These are phyloP conservation scores for Catalaphyllia jardinei DNA, from an alignment of 64 coral and sea anemone genomes.

Conservation along the genomic window DNA sequence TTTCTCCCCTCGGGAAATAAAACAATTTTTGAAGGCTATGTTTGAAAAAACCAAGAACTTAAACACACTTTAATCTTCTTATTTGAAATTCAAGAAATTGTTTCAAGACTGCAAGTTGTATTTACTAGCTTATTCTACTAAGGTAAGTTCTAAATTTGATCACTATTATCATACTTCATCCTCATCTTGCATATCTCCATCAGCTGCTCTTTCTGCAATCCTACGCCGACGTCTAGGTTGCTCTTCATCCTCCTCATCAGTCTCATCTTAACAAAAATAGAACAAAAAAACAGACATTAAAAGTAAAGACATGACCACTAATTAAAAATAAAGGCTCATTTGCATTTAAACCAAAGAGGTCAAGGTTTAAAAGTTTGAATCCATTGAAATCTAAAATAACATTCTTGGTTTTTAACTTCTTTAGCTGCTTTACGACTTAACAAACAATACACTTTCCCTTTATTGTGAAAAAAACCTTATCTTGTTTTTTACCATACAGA, in stretches of 20 bases:
- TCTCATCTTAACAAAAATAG: constrained; percentile 66
- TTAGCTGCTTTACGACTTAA: not conserved
- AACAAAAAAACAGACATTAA: not conserved
- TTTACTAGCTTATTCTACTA: not conserved
- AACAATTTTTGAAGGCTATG: not conserved
- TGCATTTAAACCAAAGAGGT: too few relatives aligned
- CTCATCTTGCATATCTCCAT: constrained; percentile 89
- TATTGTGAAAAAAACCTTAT: not conserved
- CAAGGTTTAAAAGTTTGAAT: too few relatives aligned
- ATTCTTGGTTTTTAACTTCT: too few relatives aligned
- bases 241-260: constrained; percentile 93
- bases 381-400: too few relatives aligned
- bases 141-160: not conserved
- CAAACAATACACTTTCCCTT: not conserved
- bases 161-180: constrained; percentile 60
- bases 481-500: constrained; percentile 77
- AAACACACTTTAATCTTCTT: too few relatives aligned
- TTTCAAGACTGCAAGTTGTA: not conserved
- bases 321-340: too few relatives aligned
- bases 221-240: constrained; percentile 71
- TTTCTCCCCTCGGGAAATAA: too few relatives aligned
- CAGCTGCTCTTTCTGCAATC: constrained; percentile 89
- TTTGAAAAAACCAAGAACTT: not conserved
- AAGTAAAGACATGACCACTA: too few relatives aligned
- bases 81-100: not conserved